phyloP scores from a whole-genome alignment of 2,888 invertebrate species.

The Chesias legatella region DNA sequence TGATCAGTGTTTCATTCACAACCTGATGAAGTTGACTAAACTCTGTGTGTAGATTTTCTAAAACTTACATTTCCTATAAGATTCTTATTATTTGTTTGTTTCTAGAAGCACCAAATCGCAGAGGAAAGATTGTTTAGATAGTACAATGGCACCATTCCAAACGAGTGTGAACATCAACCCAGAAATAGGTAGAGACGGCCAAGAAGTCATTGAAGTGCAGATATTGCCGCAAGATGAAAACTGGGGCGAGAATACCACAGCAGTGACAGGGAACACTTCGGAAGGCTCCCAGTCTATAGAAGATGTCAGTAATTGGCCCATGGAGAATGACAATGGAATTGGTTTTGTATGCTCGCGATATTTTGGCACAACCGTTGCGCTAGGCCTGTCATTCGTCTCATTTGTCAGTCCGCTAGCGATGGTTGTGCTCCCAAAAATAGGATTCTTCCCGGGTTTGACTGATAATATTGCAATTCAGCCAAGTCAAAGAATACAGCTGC shows the following conservation, averaged over 20 bases:
- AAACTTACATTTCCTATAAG: no score
- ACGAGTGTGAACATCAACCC: conserved; percentile 91
- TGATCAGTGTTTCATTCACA: no score
- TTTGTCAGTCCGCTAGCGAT: conserved; percentile 96
- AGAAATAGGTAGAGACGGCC: conserved; percentile 88
- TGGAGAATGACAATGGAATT: conserved; percentile 85
- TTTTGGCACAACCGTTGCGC: conserved; percentile 89
- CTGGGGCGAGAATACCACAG: conserved; percentile 99
- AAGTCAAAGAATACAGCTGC: conserved; percentile 82
- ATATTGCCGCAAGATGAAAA: conserved; percentile 98
- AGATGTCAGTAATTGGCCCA: conserved; percentile 92
- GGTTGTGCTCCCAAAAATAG: conserved; percentile 95
- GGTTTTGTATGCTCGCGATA: conserved; percentile 90
- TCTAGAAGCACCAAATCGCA: conserved; percentile 83
- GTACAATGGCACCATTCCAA: conserved; percentile 91
- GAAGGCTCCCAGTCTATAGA: conserved; percentile 97
- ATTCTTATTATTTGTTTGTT: conserved; percentile 22
- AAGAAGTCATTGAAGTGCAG: conserved; percentile 97
- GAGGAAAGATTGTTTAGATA: conserved; percentile 81
- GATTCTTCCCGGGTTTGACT: conserved; percentile 88
- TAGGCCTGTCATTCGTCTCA: conserved; percentile 89
- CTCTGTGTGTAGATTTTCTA: no score
- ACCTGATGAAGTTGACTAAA: no score
- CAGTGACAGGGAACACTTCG: conserved; percentile 97
- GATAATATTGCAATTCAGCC: conserved; percentile 86